Percentiles rank a stretch among this genome's conserved stretches.
These are phyloP conservation scores for Standfussiana lucernea DNA, from an alignment of 2,888 invertebrate genomes.

Conservation along the genomic window DNA sequence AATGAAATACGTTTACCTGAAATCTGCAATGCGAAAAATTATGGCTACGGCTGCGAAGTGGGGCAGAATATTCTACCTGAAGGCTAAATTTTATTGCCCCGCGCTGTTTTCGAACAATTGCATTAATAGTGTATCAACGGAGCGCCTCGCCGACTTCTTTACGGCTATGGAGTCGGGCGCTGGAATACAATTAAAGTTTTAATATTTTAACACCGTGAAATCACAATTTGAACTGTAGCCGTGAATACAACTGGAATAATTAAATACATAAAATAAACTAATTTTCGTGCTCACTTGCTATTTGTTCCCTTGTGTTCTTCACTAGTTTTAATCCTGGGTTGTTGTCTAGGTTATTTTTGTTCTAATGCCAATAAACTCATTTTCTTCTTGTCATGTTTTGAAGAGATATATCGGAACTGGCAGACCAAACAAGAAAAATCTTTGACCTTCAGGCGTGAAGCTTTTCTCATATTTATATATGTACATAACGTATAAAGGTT, in stretches of 20 bases:
- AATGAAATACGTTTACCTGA: conserved; percentile 77
- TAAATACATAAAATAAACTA: conserved; percentile 75
- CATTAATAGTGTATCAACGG: conserved; percentile 90
- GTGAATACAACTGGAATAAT: conserved; percentile 72
- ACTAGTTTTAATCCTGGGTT: conserved; percentile 29
- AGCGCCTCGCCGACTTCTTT: conserved; percentile 85
- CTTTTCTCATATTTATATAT: neutral
- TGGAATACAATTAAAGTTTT: conserved; percentile 87
- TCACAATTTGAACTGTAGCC: conserved; percentile 77
- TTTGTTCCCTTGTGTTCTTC: conserved; percentile 40
- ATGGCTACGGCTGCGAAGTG: conserved; percentile 84
- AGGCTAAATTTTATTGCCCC: conserved; percentile 88
- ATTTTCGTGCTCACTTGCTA: conserved; percentile 57
- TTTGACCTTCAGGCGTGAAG: neutral
- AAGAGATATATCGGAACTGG: neutral
- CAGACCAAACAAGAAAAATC: neutral
- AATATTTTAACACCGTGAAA: conserved; percentile 85
- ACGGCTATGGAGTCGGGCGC: conserved; percentile 81
- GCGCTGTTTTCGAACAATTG: conserved; percentile 89
- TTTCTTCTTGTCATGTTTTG: neutral
- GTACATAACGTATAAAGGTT: neutral
- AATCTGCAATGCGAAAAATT: conserved; percentile 90
- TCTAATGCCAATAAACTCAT: neutral
- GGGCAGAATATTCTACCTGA: conserved; percentile 87
- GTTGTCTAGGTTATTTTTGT: neutral